Conservation (phyloP, 30 jellyfish, hydroid and myxozoan species). For the Turritopsis dohrnii region DNA sequence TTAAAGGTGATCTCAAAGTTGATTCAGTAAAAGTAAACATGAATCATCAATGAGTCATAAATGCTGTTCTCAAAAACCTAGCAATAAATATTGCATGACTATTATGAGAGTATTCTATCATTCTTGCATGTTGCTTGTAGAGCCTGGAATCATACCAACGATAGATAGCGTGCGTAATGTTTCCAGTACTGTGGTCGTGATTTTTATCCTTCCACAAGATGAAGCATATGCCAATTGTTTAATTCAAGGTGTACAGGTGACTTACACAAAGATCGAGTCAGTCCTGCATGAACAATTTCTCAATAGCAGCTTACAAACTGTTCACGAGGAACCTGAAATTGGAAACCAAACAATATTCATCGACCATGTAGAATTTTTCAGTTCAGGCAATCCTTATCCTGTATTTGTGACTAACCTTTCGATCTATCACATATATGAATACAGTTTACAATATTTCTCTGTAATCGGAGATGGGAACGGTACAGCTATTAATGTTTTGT, state of each 20-base stretch:
- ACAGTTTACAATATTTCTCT: neutral
- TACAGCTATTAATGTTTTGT: neutral
- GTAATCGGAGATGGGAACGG: neutral
- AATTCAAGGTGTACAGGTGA: neutral
- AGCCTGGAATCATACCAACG: neutral
- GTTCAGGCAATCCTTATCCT: neutral
- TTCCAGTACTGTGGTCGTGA: neutral
- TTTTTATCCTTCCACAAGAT: neutral
- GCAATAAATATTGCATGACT: neutral
- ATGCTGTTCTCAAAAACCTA: no score
- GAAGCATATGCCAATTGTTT: neutral
- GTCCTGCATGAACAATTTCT: neutral
- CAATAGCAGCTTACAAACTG: neutral
- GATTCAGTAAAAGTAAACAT: no score
- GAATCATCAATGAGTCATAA: no score
- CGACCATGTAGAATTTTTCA: neutral
- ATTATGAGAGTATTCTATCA: neutral
- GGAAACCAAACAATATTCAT: neutral
- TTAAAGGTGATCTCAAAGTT: no score
- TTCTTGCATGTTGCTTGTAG: neutral
- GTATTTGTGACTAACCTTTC: neutral
- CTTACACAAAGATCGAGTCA: neutral
- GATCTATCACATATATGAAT: neutral
- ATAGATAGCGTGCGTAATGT: neutral
- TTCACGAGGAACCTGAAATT: neutral